Evolutionary conservation across 1,140 invertebrate genomes (phyloP), one percentile per base, ranked within the genome.

Genomic region (Calycopis cecrops): DNA sequence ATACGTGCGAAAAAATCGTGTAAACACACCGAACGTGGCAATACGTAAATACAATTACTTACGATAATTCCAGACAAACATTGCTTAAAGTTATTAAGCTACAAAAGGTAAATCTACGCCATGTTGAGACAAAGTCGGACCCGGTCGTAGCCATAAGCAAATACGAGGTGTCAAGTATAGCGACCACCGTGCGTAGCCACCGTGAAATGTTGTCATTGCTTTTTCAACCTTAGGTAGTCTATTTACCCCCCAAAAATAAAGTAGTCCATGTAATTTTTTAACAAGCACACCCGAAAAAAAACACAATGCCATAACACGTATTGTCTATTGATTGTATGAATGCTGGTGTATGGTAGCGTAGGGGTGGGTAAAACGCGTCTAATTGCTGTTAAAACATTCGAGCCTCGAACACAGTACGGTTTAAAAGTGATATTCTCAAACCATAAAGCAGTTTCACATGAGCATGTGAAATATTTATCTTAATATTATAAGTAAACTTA

Each of bases 401-500:
- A 73, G 51, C 54, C 58, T 79, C 68, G 66, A 76, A 77, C 75
- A 78, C 67, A 73, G 76, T 72, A 84, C 72, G 83, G 79, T 81
- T 84, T 83, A 76, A 80, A 84, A 83, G 76, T 84, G 79, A 86
- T 84, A 85, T 81, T 84, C 78, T 81, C 79, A 70, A 76, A 74
- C 77, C 79, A 82, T 86, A 86, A 84, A 83, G 79, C 70, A 79
- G 79, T 86, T 86, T 86, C 80, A 86, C 83, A 76, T 71, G 73
- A 61, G 52, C 70, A 75, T 83, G 83, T 83, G 83, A 86, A 86
- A 86, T 84, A 86, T 86, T 84, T 86, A 83, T 73, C 78, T 81
- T 84, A 86, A 86, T 86, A 84, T 83, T 83, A 84, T 86, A 86
- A 83, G 83, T 84, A 86, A 86, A 86, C 80, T 76, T 81, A 69